Base-by-base conservation (phyloP, 2,888 invertebrate species). In the Pteria penguin region DNA sequence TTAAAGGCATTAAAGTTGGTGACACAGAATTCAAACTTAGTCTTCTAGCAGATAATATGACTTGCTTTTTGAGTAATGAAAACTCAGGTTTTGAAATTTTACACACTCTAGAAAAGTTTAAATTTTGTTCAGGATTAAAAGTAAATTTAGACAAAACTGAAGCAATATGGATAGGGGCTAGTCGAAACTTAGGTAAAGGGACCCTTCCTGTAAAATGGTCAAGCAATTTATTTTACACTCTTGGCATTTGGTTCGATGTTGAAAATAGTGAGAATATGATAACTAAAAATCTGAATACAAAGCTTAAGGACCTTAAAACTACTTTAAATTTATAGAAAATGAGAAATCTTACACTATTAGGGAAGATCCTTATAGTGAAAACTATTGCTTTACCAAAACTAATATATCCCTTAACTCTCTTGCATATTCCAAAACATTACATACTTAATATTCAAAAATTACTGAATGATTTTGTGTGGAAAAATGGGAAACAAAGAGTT, bases 31-130 rank as follows among this genome's bases (percentile, higher is more conserved):
- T 22, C 68, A n/a, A n/a, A n/a, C n/a, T n/a, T n/a, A n/a, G n/a
- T n/a, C n/a, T n/a, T n/a, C n/a, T n/a, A n/a, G n/a, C n/a, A 0
- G 71, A 76, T 33, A 58, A 72, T 22, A 76, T 67, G 22, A n/a
- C 65, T n/a, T n/a, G 65, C 18, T 24, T 61, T 4, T 60, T 75
- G 45, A 45, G 32, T 52, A 67, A 69, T 14, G 26, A 62, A 1
- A 26, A 45, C 24, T 26, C 8, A 32, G 58, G 54, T 36, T 36
- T 75, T 3, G 24, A 57, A n/a, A 45, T 27, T n/a, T n/a, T n/a
- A n/a, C n/a, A n/a, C n/a, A n/a, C n/a, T n/a, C n/a, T n/a, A n/a
- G n/a, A n/a, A n/a, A n/a, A n/a, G n/a, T n/a, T n/a, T n/a, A n/a
- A n/a, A n/a, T n/a, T n/a, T n/a, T n/a, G n/a, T n/a, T 75, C 66